A percentile compares a stretch with the other conserved stretches of the same genome.
These are phyloP conservation scores for Oncorhynchus keta DNA, from an alignment of 2,113 vertebrate species.

Conservation along the genomic window DNA sequence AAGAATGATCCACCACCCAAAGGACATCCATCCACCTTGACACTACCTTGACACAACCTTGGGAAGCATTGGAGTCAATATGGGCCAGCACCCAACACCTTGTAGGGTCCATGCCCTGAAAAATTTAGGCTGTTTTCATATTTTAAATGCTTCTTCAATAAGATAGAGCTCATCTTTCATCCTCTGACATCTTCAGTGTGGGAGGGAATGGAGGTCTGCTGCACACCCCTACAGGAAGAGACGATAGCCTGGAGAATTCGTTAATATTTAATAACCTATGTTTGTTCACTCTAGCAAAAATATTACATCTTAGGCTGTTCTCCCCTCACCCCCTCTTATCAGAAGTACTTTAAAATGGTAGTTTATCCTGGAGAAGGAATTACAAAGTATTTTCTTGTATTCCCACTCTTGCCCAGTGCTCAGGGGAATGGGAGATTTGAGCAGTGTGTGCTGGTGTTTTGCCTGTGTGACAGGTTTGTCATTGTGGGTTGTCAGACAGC, in stretches of 20 bases:
- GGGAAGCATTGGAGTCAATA: too few species aligned
- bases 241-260: constrained; percentile 8
- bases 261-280: not conserved
- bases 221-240: constrained; percentile 34
- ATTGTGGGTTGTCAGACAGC: constrained; percentile 57
- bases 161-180: constrained; percentile 42
- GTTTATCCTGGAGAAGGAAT: constrained; percentile 35
- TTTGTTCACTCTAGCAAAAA: constrained; percentile 53
- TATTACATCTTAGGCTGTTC: not conserved
- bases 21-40: too few species aligned
- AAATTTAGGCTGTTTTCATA: constrained; percentile 30
- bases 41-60: too few species aligned
- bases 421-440: constrained; percentile 34
- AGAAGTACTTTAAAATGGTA: constrained; percentile 39
- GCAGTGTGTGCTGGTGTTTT: constrained; percentile 37
- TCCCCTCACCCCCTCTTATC: not conserved
- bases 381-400: constrained; percentile 42
- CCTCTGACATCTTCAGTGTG: constrained; percentile 42
- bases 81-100: too few species aligned
- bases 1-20: too few species aligned
- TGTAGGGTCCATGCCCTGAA: too few species aligned
- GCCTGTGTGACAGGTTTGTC: constrained; percentile 48
- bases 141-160: constrained; percentile 56
- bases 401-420: constrained; percentile 24
- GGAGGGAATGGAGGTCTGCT: constrained; percentile 38